Conservation (phyloP, 2,888 invertebrate genomes). For the Perizoma flavofasciatum region DNA sequence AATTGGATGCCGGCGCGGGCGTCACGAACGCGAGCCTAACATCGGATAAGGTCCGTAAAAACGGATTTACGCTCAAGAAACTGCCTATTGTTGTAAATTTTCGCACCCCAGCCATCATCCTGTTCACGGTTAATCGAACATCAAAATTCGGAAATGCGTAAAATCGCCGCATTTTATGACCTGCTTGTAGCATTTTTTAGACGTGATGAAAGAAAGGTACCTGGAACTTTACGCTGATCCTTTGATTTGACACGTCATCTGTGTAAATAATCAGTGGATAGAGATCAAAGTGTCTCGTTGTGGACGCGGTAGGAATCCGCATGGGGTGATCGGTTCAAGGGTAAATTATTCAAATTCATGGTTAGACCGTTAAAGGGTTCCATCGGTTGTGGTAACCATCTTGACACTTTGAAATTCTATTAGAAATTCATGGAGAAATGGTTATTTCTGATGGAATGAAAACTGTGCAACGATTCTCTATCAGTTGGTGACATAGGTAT, state of each 20-base stretch:
- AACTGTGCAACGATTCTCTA: neutral
- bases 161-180: conserved; percentile 59
- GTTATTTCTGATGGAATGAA: conserved; percentile 28
- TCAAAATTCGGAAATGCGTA: conserved; percentile 63
- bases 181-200: conserved; percentile 48
- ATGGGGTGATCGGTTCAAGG: conserved; percentile 30
- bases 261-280: conserved; percentile 35
- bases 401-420: conserved; percentile 35
- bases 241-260: conserved; percentile 40
- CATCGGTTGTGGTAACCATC: conserved; percentile 33
- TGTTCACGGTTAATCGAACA: conserved; percentile 58
- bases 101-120: conserved; percentile 51
- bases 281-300: conserved; percentile 31
- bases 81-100: conserved; percentile 59
- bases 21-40: conserved; percentile 32
- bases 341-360: conserved; percentile 38
- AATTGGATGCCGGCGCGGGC: conserved; percentile 39
- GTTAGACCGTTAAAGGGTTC: conserved; percentile 26
- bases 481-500: neutral
- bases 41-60: conserved; percentile 42
- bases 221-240: conserved; percentile 40
- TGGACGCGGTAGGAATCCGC: conserved; percentile 24
- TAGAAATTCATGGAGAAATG: conserved; percentile 34
- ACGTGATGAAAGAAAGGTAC: conserved; percentile 38
- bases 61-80: conserved; percentile 49